Percentiles rank a stretch among this genome's conserved stretches.
Evolutionary conservation across 2,888 invertebrate species (phyloP).

Genomic region (Ormyrus labotus): DNA sequence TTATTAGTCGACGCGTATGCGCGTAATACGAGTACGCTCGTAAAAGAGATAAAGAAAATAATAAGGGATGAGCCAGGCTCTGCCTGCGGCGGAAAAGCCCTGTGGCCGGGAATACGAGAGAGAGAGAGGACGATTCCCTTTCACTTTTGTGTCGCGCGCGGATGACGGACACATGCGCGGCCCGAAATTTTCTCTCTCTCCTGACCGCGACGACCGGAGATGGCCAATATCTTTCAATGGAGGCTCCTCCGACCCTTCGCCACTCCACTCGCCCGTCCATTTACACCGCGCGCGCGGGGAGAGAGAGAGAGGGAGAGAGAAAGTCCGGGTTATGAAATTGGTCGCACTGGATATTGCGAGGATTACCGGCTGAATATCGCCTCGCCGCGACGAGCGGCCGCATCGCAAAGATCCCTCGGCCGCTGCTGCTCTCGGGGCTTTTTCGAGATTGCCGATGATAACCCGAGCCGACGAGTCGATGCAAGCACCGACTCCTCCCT

Average conservation of each 20-base stretch:
- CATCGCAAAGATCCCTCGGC: no score
- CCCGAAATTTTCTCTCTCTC: no score
- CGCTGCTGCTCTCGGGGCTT: background rate
- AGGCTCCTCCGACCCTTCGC: background rate
- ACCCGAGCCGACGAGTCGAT: background rate
- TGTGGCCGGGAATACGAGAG: background rate
- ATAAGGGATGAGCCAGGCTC: slow-evolving; percentile 24
- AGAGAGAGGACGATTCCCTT: no score
- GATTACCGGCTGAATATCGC: slow-evolving; percentile 30
- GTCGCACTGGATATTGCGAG: slow-evolving; percentile 40
- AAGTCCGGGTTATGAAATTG: slow-evolving; percentile 47
- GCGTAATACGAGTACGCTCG: slow-evolving; percentile 24
- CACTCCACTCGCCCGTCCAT: background rate
- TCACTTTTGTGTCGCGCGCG: background rate
- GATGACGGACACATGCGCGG: background rate
- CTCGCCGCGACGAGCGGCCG: no score
- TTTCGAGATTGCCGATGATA: slow-evolving; percentile 41
- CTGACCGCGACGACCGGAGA: slow-evolving; percentile 8
- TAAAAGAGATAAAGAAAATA: slow-evolving; percentile 47
- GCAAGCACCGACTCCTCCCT: background rate
- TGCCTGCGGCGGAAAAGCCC: background rate
- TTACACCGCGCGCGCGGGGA: background rate
- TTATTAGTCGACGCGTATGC: slow-evolving; percentile 37
- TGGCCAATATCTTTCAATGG: slow-evolving; percentile 35
- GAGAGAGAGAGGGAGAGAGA: slow-evolving; percentile 13